These are phyloP conservation scores for Apis laboriosa DNA, from an alignment of 1,140 invertebrate genomes.

Conservation along the genomic window DNA sequence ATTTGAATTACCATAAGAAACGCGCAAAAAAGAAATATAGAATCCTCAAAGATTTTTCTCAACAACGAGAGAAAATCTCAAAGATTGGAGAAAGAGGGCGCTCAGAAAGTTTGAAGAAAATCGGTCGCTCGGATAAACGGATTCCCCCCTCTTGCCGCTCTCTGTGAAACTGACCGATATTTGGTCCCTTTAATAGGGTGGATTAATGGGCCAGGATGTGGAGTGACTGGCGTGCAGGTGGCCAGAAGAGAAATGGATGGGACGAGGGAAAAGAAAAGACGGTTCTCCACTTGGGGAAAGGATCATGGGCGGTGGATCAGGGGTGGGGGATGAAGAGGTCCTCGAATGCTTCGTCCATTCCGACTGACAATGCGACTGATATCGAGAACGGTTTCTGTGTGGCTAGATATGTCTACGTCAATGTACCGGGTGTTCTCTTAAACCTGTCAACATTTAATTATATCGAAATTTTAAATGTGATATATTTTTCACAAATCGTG, in stretches of 20 bases:
- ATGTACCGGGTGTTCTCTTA: slow-evolving; percentile 53
- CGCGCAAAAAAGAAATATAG: background rate
- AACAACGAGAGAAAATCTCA: background rate
- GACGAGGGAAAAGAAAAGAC: slow-evolving; percentile 52
- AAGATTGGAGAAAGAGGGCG: background rate
- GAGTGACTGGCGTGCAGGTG: slow-evolving; percentile 41
- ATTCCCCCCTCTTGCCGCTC: background rate
- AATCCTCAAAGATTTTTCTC: slow-evolving; percentile 26
- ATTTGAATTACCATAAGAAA: background rate
- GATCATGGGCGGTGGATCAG: slow-evolving; percentile 6
- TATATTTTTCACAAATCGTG: no score
- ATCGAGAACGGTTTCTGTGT: slow-evolving; percentile 32
- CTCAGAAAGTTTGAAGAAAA: slow-evolving; percentile 29
- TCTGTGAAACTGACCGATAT: slow-evolving; percentile 63
- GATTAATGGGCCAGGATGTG: slow-evolving; percentile 58
- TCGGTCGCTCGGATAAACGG: slow-evolving; percentile 55
- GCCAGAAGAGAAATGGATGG: slow-evolving; percentile 33
- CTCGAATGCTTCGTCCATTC: slow-evolving; percentile 55
- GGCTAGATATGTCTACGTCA: slow-evolving; percentile 35
- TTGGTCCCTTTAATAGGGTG: slow-evolving; percentile 58
- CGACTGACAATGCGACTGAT: slow-evolving; percentile 51
- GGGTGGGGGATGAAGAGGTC: slow-evolving; percentile 52
- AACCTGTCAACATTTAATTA: background rate
- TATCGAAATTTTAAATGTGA: no score
- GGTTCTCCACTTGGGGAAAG: slow-evolving; percentile 55